phyloP scores from a whole-genome alignment of 2,888 invertebrate genomes.

The Hetaerina titia region DNA sequence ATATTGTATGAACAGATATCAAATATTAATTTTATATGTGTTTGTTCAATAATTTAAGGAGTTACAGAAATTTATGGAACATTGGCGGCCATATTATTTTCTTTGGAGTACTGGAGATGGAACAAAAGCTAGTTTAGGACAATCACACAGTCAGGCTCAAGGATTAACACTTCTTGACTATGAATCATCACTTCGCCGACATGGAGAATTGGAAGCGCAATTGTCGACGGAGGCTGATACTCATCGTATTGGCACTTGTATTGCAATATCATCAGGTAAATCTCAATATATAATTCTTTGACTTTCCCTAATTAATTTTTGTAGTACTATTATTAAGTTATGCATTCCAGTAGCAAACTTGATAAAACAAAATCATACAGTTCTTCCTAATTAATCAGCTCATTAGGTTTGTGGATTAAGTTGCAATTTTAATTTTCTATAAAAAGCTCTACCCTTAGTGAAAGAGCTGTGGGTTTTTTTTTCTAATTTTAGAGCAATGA shows the following conservation, averaged over 20 bases:
- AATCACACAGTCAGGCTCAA: slow-evolving; percentile 85
- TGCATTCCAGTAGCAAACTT: no score
- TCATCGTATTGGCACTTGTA: slow-evolving; percentile 85
- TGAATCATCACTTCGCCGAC: slow-evolving; percentile 85
- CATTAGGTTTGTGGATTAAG: not conserved
- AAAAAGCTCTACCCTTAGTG: no score
- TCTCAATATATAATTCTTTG: not conserved
- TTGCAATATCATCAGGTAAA: slow-evolving; percentile 89
- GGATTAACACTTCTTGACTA: slow-evolving; percentile 87
- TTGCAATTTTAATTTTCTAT: no score
- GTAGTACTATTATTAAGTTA: no score
- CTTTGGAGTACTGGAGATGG: slow-evolving; percentile 85
- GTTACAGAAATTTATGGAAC: slow-evolving; percentile 87
- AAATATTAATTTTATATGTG: not conserved
- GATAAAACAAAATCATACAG: no score
- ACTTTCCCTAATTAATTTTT: not conserved
- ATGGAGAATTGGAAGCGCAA: slow-evolving; percentile 88
- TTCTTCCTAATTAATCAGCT: not conserved
- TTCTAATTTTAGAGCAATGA: no score
- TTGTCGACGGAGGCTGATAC: slow-evolving; percentile 85
- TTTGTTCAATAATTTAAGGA: slow-evolving; percentile 80
- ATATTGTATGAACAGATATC: not conserved
- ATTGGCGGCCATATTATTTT: slow-evolving; percentile 93
- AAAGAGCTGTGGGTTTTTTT: no score
- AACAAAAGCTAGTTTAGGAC: slow-evolving; percentile 78